Percentiles rank a stretch among this genome's conserved stretches.
Evolutionary conservation across 35 echinoderm and acorn worm genomes (phyloP).

Genomic region (Hemicentrotus pulcherrimus): DNA sequence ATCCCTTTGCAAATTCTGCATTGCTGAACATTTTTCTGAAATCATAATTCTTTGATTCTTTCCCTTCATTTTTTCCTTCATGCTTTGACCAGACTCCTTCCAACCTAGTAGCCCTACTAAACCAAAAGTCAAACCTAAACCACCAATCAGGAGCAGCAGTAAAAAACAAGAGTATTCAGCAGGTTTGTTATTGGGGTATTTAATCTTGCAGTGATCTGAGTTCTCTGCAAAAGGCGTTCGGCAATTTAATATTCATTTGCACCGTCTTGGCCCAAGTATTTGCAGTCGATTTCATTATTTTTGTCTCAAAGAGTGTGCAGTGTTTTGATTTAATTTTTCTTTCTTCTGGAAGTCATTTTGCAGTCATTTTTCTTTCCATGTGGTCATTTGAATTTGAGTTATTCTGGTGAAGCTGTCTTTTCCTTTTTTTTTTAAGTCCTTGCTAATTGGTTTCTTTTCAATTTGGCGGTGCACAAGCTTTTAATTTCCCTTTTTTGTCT

Average conservation of each 20-base stretch:
- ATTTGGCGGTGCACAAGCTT: background rate
- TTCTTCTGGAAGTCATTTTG: background rate
- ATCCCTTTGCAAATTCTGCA: background rate
- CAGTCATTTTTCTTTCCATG: background rate
- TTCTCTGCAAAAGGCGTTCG: background rate
- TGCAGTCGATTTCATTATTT: background rate
- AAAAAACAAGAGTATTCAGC: background rate
- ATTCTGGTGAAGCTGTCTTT: background rate
- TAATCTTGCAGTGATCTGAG: background rate
- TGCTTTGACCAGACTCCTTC: background rate
- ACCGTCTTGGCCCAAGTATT: background rate
- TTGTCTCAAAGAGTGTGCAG: background rate
- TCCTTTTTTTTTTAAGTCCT: background rate
- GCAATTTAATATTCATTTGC: background rate
- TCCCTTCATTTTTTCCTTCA: background rate
- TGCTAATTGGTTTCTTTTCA: background rate
- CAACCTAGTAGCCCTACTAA: background rate
- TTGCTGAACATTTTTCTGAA: background rate
- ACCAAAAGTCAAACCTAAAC: slow-evolving; percentile 35
- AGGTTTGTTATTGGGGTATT: slow-evolving; percentile 21
- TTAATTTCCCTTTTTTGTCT: background rate
- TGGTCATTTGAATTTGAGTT: background rate
- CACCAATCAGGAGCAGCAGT: slow-evolving; percentile 1
- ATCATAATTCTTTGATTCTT: background rate
- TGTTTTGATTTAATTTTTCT: background rate